Base-by-base conservation (phyloP, 2,113 vertebrate species). In the Fregata magnificens region DNA sequence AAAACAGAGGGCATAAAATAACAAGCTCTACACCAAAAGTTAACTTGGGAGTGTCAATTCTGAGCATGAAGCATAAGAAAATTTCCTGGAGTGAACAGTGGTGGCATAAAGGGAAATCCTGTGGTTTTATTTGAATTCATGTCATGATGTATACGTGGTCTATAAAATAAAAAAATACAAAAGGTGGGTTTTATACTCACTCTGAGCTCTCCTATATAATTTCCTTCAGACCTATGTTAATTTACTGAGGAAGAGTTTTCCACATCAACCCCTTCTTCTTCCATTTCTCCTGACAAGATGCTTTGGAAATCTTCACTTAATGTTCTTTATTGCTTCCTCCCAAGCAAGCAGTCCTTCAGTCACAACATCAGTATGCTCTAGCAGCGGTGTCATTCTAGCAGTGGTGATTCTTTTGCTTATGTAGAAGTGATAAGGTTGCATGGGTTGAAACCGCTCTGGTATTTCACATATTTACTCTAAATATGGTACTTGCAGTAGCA, bases 401-500 rank as follows among this genome's bases (percentile, higher is more conserved):
- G 58, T 42, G 52, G 36, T 9, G 36, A 40, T 89, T 89, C 50
- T 83, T 82, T 31, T 5, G 4, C 76, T 90, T 61, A 31, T 56
- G 52, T 89, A 85, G 86, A 82, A 89, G 66, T 63, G 86, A 24
- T 72, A 85, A 53, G 56, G 50, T 91, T 87, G 53, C 49, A 65
- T 1, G 32, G 25, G 28, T 91, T 94, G 62, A 47, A 90, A 73
- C 62, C 72, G 34, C 66, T 91, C 66, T 93, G 84, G 53, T 69
- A 73, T 95, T 93, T 92, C 74, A 49, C 58, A 6, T 94, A 58
- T 92, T 97, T 95, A 93, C 88, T 92, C 86, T 92, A 95, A 95
- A 86, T 73, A 47, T 66, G 62, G 58, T 77, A 25, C 86, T 92
- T 86, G 86, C 47, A 86, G 67, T 94, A 83, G 67, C 63, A 28